Evolutionary conservation across 2,113 vertebrate genomes (phyloP).

Genomic region (Lagopus leucura): DNA sequence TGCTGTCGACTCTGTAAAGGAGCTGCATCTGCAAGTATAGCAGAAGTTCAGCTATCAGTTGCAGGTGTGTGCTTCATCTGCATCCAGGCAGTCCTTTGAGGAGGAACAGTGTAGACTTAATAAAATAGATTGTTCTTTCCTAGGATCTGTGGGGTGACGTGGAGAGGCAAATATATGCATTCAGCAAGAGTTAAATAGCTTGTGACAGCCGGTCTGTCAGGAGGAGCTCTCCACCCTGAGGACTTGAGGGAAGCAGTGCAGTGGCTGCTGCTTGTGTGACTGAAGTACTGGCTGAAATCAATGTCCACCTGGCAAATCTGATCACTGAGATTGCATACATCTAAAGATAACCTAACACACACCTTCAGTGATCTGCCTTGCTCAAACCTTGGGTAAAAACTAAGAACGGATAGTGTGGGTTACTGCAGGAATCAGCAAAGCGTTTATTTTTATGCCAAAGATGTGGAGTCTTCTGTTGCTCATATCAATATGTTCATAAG

Average conservation of each 20-base stretch:
- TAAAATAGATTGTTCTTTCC: neutral
- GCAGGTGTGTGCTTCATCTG: neutral
- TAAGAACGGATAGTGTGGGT: neutral
- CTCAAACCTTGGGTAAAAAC: slow-evolving; percentile 71
- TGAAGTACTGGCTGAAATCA: slow-evolving; percentile 84
- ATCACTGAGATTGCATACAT: slow-evolving; percentile 88
- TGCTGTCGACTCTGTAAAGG: neutral
- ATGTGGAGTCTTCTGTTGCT: neutral
- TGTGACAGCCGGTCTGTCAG: slow-evolving; percentile 79
- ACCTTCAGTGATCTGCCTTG: slow-evolving; percentile 81
- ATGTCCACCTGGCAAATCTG: slow-evolving; percentile 78
- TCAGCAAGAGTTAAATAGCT: slow-evolving; percentile 85
- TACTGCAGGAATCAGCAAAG: neutral
- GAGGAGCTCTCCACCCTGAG: slow-evolving; percentile 82
- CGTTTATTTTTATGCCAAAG: neutral
- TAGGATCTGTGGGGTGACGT: slow-evolving; percentile 41
- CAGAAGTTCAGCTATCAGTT: neutral
- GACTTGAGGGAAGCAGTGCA: slow-evolving; percentile 84
- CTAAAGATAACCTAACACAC: slow-evolving; percentile 80
- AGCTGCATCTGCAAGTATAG: neutral
- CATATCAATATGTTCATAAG: neutral
- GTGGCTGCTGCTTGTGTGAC: slow-evolving; percentile 84
- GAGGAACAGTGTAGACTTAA: neutral
- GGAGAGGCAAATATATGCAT: slow-evolving; percentile 81
- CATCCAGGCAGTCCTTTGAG: neutral